Conservation (phyloP, 2,888 invertebrate species). For the Plebejus argus region DNA sequence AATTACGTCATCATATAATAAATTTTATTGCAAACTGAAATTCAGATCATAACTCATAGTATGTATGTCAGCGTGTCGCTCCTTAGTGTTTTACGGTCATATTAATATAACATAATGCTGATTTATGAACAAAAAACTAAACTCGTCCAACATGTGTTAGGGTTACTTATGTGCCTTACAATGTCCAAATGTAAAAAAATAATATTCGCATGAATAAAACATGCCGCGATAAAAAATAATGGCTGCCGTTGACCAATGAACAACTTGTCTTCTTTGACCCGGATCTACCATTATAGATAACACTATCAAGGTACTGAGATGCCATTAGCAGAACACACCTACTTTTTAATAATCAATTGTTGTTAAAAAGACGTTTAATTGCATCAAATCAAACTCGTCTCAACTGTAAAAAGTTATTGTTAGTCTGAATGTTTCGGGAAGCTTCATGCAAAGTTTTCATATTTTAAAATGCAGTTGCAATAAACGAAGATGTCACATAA, state of each 20-base stretch:
- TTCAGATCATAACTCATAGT: constrained; percentile 2
- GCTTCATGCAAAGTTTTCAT: not conserved
- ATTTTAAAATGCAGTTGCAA: too few relatives aligned
- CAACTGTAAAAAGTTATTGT: not conserved
- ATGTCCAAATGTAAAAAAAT: constrained; percentile 9
- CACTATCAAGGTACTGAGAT: constrained; percentile 18
- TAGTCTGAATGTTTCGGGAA: not conserved
- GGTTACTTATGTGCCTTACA: constrained; percentile 1
- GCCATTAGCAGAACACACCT: not conserved
- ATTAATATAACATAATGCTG: constrained; percentile 13
- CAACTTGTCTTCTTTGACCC: constrained; percentile 69
- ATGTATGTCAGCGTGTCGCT: constrained; percentile 20
- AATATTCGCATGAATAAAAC: constrained; percentile 45
- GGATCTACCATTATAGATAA: constrained; percentile 57
- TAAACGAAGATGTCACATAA: too few relatives aligned
- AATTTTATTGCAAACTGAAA: not conserved
- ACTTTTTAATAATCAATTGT: not conserved
- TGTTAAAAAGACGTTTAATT: not conserved
- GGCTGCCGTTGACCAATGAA: constrained; percentile 53
- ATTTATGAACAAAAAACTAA: constrained; percentile 24
- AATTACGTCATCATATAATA: not conserved
- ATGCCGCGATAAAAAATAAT: constrained; percentile 47
- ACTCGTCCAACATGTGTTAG: not conserved
- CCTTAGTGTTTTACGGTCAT: constrained; percentile 7
- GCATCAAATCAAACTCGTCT: not conserved